A percentile compares a stretch with the other conserved stretches of the same genome.
Evolutionary conservation across 2,113 vertebrate genomes (phyloP).

Genomic region (Baryphthengus martii): DNA sequence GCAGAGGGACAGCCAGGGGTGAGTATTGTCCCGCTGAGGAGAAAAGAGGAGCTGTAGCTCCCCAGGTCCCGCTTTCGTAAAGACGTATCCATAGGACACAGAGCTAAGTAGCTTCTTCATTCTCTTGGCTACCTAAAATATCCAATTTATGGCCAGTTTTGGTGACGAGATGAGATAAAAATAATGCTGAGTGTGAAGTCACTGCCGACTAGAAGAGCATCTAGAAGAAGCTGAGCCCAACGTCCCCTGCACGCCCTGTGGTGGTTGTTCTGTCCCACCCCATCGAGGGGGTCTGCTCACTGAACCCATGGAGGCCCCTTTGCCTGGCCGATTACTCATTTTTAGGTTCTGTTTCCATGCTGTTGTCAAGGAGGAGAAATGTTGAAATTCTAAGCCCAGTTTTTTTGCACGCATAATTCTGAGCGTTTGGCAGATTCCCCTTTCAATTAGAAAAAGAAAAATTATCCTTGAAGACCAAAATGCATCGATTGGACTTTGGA

Average conservation of each 20-base stretch:
- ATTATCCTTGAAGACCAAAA: not conserved
- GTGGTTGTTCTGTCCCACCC: not conserved
- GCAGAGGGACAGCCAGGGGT: not conserved
- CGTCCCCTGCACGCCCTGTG: fast-evolving
- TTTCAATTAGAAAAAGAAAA: not conserved
- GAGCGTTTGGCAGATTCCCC: not conserved
- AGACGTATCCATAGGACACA: not conserved
- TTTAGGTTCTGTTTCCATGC: not conserved
- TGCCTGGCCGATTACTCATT: not conserved
- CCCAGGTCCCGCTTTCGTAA: not conserved
- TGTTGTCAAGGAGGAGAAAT: not conserved
- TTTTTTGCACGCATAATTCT: not conserved
- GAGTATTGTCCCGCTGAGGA: not conserved
- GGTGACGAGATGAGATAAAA: not conserved
- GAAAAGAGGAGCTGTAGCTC: not conserved
- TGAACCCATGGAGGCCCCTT: not conserved
- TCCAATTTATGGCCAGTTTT: not conserved
- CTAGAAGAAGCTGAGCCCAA: not conserved
- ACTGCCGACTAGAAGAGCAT: not conserved
- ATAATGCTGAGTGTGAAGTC: not conserved
- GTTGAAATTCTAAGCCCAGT: not conserved
- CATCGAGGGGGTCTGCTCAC: not conserved
- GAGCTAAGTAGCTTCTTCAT: not conserved
- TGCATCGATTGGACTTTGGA: not conserved
- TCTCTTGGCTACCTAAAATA: not conserved